These are phyloP conservation scores for Eudasyphora cyanicolor DNA, from an alignment of 2,888 invertebrate species.

Conservation along the genomic window DNA sequence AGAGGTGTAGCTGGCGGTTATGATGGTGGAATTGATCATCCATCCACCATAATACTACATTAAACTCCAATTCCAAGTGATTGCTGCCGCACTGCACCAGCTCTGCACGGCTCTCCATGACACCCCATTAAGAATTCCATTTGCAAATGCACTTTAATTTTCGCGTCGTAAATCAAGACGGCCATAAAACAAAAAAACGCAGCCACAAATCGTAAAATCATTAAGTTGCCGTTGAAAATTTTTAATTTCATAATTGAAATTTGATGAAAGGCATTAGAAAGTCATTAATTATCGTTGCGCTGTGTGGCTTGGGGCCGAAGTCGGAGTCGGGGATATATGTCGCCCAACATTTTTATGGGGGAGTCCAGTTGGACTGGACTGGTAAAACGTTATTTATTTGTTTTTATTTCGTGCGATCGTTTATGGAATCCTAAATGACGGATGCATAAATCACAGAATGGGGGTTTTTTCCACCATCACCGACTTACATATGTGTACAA, in stretches of 20 bases:
- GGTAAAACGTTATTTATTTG: slow-evolving; percentile 21
- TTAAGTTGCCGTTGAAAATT: slow-evolving; percentile 66
- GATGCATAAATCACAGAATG: slow-evolving; percentile 68
- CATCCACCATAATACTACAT: background rate
- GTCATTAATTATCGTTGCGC: slow-evolving; percentile 59
- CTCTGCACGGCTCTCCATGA: background rate
- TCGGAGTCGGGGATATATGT: no score
- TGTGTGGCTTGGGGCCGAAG: slow-evolving; percentile 3
- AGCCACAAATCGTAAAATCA: slow-evolving; percentile 52
- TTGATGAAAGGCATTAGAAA: slow-evolving; percentile 66
- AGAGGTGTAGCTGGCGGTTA: background rate
- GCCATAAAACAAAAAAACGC: slow-evolving; percentile 53
- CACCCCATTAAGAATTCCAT: slow-evolving; percentile 58
- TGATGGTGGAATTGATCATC: background rate
- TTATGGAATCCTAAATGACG: slow-evolving; percentile 45
- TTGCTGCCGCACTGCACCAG: background rate
- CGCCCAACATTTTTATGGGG: background rate
- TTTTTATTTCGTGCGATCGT: background rate
- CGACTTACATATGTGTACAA: background rate
- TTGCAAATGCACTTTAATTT: slow-evolving; percentile 74
- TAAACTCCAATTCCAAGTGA: slow-evolving; percentile 13
- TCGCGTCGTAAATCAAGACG: slow-evolving; percentile 73
- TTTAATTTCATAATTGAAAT: slow-evolving; percentile 65
- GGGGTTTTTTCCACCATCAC: background rate
- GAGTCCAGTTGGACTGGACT: background rate